Evolutionary conservation across 2,113 vertebrate species (phyloP), one percentile per base, ranked within the genome.

Genomic region (Eudyptes chrysolophus): DNA sequence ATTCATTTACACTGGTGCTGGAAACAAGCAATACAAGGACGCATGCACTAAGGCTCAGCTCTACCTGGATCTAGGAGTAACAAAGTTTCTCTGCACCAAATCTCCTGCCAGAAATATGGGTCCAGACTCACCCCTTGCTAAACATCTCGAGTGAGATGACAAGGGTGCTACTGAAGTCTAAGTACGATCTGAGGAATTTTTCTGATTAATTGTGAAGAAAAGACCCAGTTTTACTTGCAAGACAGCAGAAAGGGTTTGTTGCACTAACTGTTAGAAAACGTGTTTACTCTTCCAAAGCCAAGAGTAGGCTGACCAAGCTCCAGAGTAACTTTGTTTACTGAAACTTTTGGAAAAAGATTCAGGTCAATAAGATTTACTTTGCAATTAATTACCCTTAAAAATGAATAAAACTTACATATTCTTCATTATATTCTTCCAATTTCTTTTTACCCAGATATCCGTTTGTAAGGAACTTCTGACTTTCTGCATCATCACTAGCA

Each of bases 391-490:
- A 94, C 21, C 29, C 82, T 82, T 61, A 22, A 86, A 87, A 94
- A 79, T 48, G 3, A 92, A 85, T 82, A 94, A 91, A 97, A 97
- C 99, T 99, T 99, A 99, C 99, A 94, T 98, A 99, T 98, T 99
- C 99, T 97, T 99, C 99, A 21, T 97, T 96, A 82, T 99, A 99
- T 65, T 99, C 98, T 74, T 99, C 98, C 87, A 99, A 98, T 97
- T 99, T 99, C 97, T 99, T 99, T 97, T 99, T 98, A 91, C 98
- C 98, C 95, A 98, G 96, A 95, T 99, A 98, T 49, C 99, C 99
- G 57, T 99, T 99, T 40, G 99, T 98, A 83, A 99, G 98, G 92
- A 99, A 99, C 97, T 99, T 99, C 94, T 99, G 99, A 96, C 98
- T 99, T 97, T 99, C 99, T 42, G 97, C 98, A 51, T 99, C 99